Percentiles rank a stretch among this genome's conserved stretches.
Evolutionary conservation across 2,797 vertebrate genomes (phyloP).

Genomic region (Phoebastria nigripes): DNA sequence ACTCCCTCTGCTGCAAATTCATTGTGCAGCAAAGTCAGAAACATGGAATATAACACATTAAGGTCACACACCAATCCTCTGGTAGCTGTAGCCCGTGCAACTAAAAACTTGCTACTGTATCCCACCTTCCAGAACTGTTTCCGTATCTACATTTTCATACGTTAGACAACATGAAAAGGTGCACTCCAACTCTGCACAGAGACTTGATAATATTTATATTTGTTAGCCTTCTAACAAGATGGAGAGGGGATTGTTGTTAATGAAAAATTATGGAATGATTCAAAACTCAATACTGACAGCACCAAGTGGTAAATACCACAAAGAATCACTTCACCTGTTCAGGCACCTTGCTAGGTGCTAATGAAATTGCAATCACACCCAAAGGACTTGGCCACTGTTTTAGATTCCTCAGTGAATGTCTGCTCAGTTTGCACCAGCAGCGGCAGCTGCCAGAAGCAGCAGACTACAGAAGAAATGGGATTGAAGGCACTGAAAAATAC

Average conservation of each 20-base stretch:
- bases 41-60: not conserved
- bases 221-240: not conserved
- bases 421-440: not conserved
- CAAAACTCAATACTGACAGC: not conserved
- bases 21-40: not conserved
- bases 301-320: not conserved
- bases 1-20: not conserved
- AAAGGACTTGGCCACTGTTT: not conserved
- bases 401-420: not conserved
- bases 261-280: not conserved
- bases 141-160: not conserved
- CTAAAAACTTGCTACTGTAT: not conserved
- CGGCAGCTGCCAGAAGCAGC: not conserved
- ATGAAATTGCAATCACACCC: slow-evolving; percentile 2
- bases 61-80: not conserved
- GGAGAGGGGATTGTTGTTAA: not conserved
- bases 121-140: not conserved
- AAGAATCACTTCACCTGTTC: not conserved
- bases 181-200: not conserved
- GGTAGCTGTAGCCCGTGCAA: not conserved
- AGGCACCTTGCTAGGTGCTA: not conserved
- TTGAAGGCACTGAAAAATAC: not conserved
- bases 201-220: not conserved
- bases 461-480: not conserved
- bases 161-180: not conserved